phyloP scores from a whole-genome alignment of 2,888 invertebrate species.

The Tribolium freemani region DNA sequence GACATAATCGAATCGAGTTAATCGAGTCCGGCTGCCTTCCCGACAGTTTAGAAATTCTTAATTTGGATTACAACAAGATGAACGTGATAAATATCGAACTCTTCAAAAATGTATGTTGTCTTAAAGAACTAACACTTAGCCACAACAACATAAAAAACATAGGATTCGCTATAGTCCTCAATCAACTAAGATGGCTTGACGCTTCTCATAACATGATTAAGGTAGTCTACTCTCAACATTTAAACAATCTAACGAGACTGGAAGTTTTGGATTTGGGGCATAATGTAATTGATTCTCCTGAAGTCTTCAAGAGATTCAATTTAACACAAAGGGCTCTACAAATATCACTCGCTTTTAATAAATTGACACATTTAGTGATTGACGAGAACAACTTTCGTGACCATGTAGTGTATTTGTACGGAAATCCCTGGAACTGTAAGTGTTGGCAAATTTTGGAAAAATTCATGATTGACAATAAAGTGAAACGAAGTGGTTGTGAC shows the following conservation, averaged over 20 bases:
- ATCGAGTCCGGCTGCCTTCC: constrained; percentile 3
- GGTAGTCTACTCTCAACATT: neutral
- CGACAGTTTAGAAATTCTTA: constrained; percentile 5
- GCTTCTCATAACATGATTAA: neutral
- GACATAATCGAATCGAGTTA: neutral
- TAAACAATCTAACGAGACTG: neutral
- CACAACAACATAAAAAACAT: neutral
- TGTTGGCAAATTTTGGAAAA: neutral
- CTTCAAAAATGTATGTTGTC: neutral
- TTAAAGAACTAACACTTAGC: constrained; percentile 2
- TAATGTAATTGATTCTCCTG: neutral
- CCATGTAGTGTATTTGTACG: neutral
- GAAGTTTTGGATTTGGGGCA: constrained; percentile 11
- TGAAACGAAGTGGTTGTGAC: neutral
- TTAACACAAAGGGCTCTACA: constrained; percentile 3
- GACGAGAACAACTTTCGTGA: neutral
- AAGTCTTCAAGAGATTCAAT: neutral
- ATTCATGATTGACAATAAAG: neutral
- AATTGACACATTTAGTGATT: neutral
- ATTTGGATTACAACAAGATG: constrained; percentile 12
- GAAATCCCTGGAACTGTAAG: constrained; percentile 3
- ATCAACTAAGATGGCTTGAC: neutral
- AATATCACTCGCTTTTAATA: constrained; percentile 9
- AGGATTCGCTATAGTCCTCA: neutral
- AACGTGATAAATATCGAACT: neutral